Percentiles rank a stretch among this genome's conserved stretches.
Evolutionary conservation across 2,888 invertebrate genomes (phyloP).

Genomic region (Catocala sponsa): DNA sequence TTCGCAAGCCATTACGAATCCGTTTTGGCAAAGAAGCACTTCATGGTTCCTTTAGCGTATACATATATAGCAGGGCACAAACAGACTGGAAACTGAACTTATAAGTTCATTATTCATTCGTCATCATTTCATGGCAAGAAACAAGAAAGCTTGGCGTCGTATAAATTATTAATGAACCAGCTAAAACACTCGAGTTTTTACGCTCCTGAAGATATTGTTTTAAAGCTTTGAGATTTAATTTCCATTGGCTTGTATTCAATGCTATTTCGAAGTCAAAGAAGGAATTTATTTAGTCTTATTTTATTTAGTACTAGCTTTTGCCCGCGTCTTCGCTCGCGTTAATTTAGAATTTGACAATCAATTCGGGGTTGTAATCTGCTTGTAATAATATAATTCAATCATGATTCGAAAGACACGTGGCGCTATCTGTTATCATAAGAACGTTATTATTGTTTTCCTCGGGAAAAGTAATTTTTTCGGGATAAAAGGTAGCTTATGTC

Average conservation of each 20-base stretch:
- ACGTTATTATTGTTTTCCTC: too few relatives aligned
- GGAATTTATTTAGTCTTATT: background rate
- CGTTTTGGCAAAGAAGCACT: background rate
- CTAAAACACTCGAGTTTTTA: constrained; percentile 56
- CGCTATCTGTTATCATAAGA: too few relatives aligned
- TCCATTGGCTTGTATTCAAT: constrained; percentile 28
- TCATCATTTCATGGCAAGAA: constrained; percentile 51
- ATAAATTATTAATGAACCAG: constrained; percentile 61
- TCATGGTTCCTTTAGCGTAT: constrained; percentile 5
- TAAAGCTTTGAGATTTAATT: constrained; percentile 52
- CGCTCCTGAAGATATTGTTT: constrained; percentile 53
- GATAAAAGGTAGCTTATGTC: too few relatives aligned
- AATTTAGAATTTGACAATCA: too few relatives aligned
- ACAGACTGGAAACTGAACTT: constrained; percentile 44
- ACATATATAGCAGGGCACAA: constrained; percentile 28
- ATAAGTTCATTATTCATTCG: constrained; percentile 58
- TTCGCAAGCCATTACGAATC: too few relatives aligned
- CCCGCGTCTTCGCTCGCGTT: too few relatives aligned
- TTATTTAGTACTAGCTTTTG: too few relatives aligned
- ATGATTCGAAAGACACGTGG: too few relatives aligned
- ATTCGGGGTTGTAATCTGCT: too few relatives aligned
- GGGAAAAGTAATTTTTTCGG: too few relatives aligned
- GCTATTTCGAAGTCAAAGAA: too few relatives aligned
- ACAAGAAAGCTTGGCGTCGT: constrained; percentile 47
- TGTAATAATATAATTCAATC: too few relatives aligned